Base-by-base conservation (phyloP, 2,888 invertebrate genomes). In the Macaria liturata region DNA sequence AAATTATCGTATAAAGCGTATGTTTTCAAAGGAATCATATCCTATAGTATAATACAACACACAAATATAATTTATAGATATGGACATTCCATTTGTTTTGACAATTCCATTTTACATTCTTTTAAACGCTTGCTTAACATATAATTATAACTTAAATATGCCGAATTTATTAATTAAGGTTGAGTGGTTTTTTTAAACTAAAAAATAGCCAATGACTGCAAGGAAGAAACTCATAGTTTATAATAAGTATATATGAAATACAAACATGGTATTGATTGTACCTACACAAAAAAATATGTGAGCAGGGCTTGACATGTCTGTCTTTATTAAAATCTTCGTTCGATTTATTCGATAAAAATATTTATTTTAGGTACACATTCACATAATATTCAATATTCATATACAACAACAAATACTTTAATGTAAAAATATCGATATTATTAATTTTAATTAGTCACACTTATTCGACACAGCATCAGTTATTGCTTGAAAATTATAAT, bases 1-100 rank as follows among this genome's bases (percentile, higher is more conserved):
- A 79, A 81, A 71, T 65, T 70, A 61, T 66, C 49, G 51, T 73
- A 73, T 83, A 83, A 84, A 84, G 84, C 84, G 83, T 74, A 83
- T 81, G 50, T 59, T 59, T 69, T 67, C 57, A 76, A 77, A 78
- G 76, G 77, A 76, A 76, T 73, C 31, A 49, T 64, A 59, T 74
- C 69, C 60, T 49, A 54, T 71, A 52, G 32, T 56, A 48, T 37
- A 52, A 45, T 50, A 51, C 37, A 52, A 57, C 51, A 48, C 63
- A 67, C 64, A 62, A 42, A 65, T 65, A 65, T 65, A 67, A 71
- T 62, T 64, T 65, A 58, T 50, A 64, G 59, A 65, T 67, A 64
- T 62, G 67, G 65, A 63, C 62, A 61, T 57, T 61, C 65, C 59
- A 62, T 56, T 49, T 50, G 56, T 50, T 45, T 56, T 54, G 54